A percentile compares a stretch with the other conserved stretches of the same genome.
Conservation (phyloP, 1,140 invertebrate genomes). For the Dendroctonus valens region DNA sequence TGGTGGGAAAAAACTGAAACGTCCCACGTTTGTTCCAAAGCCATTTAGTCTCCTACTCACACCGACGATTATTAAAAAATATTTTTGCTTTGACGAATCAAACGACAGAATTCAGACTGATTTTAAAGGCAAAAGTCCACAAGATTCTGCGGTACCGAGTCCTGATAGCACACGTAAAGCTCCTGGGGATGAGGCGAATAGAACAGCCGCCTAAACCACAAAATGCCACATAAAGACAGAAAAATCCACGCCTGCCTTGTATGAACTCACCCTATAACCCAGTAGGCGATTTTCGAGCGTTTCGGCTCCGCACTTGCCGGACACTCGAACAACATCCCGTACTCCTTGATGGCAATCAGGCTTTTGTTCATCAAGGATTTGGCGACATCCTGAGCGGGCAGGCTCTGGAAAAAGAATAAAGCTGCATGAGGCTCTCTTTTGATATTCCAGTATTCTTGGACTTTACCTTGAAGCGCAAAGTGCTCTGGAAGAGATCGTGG, state of each 20-base stretch:
- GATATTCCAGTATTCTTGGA: no score
- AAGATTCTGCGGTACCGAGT: slow-evolving; percentile 75
- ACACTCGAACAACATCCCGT: slow-evolving; percentile 65
- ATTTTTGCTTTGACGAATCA: neutral
- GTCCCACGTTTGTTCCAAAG: no score
- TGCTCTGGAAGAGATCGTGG: slow-evolving; percentile 68
- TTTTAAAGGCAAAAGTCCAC: slow-evolving; percentile 76
- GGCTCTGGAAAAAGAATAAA: slow-evolving; percentile 50
- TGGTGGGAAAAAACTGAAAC: no score
- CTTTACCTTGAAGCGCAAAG: slow-evolving; percentile 60
- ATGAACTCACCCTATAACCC: slow-evolving; percentile 52
- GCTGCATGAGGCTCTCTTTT: no score
- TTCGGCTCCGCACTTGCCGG: slow-evolving; percentile 42
- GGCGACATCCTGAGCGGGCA: slow-evolving; percentile 57
- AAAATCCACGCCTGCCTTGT: slow-evolving; percentile 3
- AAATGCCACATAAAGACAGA: neutral
- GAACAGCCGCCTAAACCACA: slow-evolving; percentile 64
- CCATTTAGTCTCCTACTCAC: no score
- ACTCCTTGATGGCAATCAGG: slow-evolving; percentile 74
- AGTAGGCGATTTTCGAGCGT: slow-evolving; percentile 47
- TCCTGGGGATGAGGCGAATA: slow-evolving; percentile 69
- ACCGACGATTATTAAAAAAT: no score
- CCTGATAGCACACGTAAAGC: slow-evolving; percentile 77
- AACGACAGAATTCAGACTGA: slow-evolving; percentile 43
- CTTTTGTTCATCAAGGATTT: slow-evolving; percentile 65